phyloP scores from a whole-genome alignment of 2,113 vertebrate genomes.

The Cygnus atratus region DNA sequence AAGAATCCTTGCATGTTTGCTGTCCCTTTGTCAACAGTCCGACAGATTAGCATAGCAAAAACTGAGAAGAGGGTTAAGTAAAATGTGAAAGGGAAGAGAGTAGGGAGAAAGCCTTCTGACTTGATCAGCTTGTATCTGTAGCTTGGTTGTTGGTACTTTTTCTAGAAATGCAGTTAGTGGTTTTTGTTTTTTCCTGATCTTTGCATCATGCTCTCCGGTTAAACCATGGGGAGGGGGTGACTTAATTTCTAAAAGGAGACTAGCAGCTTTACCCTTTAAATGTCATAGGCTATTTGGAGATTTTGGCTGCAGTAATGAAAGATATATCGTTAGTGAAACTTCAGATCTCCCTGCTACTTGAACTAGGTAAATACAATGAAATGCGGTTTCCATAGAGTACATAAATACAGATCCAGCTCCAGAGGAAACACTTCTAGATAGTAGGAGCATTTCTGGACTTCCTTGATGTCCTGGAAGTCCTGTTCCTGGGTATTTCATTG shows the following conservation, averaged over 20 bases:
- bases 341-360: not conserved
- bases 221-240: not conserved
- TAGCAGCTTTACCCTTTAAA: slow-evolving; percentile 12
- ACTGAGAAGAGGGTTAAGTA: not conserved
- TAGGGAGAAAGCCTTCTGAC: not conserved
- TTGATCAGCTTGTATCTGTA: not conserved
- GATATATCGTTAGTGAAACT: not conserved
- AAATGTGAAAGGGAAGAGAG: not conserved
- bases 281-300: not conserved
- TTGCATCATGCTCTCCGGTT: not conserved
- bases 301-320: not conserved
- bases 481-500: not conserved
- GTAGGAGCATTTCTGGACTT: not conserved
- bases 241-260: slow-evolving; percentile 9
- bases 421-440: not conserved
- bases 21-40: not conserved
- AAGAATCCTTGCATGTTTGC: not conserved
- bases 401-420: not conserved
- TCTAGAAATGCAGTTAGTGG: not conserved
- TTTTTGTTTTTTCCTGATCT: not conserved
- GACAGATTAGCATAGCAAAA: not conserved
- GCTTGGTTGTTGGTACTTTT: not conserved
- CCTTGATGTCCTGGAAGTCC: not conserved
- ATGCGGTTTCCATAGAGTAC: not conserved
- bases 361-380: not conserved